Evolutionary conservation across 2,888 invertebrate genomes (phyloP), one percentile per base, ranked within the genome.

Genomic region (Sericinus montela): DNA sequence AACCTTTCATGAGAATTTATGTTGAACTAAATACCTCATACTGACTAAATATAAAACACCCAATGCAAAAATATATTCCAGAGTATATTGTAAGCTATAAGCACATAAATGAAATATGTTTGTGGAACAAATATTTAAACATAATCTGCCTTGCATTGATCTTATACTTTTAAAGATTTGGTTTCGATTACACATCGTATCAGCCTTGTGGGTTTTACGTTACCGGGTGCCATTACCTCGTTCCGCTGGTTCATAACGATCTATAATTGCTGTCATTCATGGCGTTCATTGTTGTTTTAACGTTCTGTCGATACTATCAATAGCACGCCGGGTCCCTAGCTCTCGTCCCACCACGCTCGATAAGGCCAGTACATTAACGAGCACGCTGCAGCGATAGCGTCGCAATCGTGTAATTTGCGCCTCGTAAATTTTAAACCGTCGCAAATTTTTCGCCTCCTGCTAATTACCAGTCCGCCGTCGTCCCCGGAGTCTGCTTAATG

Each of bases 371-470:
- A 84, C 87, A 86, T 86, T 84, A 86, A 82, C 79, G 73, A 70
- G 71, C 72, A 67, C 73, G 68, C 72, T 81, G 83, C 78, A 80
- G 74, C 84, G 84, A 85, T 87, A 87, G 81, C 83, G 78, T 67
- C 74, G 70, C 75, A 80, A 79, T 86, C 76, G 80, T 82, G 85
- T 85, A 87, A 87, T 88, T 88, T 88, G 83, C 86, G 80, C 87
- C 83, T 86, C 87, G 87, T 87, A 87, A 87, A 87, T 88, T 87
- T 86, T 80, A 78, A 84, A 76, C 82, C 72, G 81, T 87, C 83
- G 85, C 87, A 86, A 86, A 85, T 87, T 88, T 88, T 88, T 88
- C 85, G 85, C 80, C 75, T 83, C 80, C 79, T 28, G 45, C 87
- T 88, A 87, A 88, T 88, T 88, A 87, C 84, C 79, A 86, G 81